Evolutionary conservation across 2,888 invertebrate species (phyloP), one percentile per base, ranked within the genome.

Genomic region (Oligia latruncula): DNA sequence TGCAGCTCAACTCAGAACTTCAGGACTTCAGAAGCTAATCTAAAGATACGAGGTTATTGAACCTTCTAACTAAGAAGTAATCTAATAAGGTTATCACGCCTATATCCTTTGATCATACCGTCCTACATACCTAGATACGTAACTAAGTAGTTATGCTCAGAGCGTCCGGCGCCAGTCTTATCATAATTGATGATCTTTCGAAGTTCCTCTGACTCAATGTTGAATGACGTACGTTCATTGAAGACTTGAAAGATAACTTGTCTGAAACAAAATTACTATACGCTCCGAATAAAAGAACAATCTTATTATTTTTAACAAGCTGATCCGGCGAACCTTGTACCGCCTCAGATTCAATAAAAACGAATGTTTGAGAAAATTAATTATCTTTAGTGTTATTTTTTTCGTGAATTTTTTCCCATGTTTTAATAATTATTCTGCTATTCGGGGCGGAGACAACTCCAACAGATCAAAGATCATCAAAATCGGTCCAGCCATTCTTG

Each of bases 111-210:
- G n/a, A 78, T 64, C 46, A 40, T 35, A 55, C 20, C 13, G 11
- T 35, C 43, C 35, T n/a, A 23, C 15, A 4, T 29, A 52, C 62
- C 17, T 29, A 52, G 8, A 29, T 46, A 35, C 6, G 11, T 23
- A 2, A 49, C 23, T 13, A 20, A 15, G 29, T 29, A 77, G 17
- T 15, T 35, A 64, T 64, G 46, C 40, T 29, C 49, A 29, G n/a
- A 55, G 43, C 35, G 17, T 65, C 46, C 66, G 78, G 66, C 43
- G 68, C 55, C n/a, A 11, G 55, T 40, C 52, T 65, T 71, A 79
- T 79, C 79, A 49, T 80, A 71, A 79, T 79, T 79, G 65, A 79
- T 71, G 64, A 49, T 68, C 46, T 71, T n/a, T 17, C 29, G 17
- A 78, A 71, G 64, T 79, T 79, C 13, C 17, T 40, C 29, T 29